These are phyloP conservation scores for Coenonympha arcania DNA, from an alignment of 2,888 invertebrate genomes.

Conservation along the genomic window DNA sequence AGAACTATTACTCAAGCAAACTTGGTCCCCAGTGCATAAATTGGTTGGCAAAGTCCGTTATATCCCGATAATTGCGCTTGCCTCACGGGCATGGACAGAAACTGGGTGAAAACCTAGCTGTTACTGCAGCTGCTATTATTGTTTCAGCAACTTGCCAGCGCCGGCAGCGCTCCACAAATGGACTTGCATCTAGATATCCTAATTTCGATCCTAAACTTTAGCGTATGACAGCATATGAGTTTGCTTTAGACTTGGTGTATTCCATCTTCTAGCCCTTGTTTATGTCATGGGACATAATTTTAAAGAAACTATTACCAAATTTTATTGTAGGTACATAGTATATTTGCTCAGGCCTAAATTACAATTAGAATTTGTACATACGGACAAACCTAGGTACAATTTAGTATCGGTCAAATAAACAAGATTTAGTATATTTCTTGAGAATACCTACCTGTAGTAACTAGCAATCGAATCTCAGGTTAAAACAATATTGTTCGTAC, in stretches of 20 bases:
- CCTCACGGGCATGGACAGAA: conserved; percentile 14
- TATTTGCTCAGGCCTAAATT: no score
- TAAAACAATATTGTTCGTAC: neutral
- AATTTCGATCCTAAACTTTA: conserved; percentile 16
- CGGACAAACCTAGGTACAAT: no score
- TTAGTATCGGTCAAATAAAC: neutral
- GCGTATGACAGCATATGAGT: neutral
- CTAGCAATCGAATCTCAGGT: neutral
- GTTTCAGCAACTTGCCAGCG: conserved; percentile 19
- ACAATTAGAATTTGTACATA: no score
- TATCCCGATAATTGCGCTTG: conserved; percentile 20
- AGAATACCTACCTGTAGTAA: neutral
- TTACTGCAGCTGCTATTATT: conserved; percentile 26
- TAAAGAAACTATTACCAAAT: no score
- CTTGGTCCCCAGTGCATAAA: conserved; percentile 15
- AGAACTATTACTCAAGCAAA: conserved; percentile 8
- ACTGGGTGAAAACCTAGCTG: conserved; percentile 23
- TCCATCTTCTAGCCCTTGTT: neutral
- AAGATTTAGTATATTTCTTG: neutral
- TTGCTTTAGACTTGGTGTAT: neutral
- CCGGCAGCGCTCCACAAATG: conserved; percentile 18
- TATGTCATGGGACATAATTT: no score
- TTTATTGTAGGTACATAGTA: no score
- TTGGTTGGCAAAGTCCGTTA: conserved; percentile 15
- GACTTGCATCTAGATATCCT: conserved; percentile 17